These are phyloP conservation scores for Enteromius paludinosus DNA, from an alignment of 2,797 vertebrate genomes.

Conservation along the genomic window DNA sequence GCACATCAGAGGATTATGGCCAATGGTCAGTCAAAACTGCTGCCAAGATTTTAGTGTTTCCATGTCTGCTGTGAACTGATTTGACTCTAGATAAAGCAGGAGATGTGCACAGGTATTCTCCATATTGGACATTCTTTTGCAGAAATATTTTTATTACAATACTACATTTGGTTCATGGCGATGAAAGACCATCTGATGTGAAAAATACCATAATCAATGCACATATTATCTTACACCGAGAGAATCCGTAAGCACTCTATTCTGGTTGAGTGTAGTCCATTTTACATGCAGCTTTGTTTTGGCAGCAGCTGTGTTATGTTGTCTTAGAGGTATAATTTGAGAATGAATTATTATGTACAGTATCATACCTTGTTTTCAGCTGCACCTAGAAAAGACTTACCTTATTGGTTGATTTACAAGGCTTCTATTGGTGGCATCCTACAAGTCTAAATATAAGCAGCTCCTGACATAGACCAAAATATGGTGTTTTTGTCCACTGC, in stretches of 20 bases:
- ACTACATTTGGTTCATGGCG: not conserved
- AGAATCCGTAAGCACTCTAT: not conserved
- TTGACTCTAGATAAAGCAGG: constrained; percentile 44
- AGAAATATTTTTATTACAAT: constrained; percentile 33
- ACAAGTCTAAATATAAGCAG: constrained; percentile 2
- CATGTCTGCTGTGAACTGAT: constrained; percentile 25
- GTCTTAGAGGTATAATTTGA: not conserved
- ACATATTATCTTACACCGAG: not conserved
- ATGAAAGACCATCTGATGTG: not conserved
- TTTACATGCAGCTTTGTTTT: not conserved
- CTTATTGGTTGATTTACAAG: not conserved
- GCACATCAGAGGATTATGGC: constrained; percentile 36
- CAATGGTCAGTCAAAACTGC: constrained; percentile 17
- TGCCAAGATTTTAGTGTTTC: constrained; percentile 46
- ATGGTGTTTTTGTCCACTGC: not conserved
- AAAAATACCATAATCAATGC: not conserved
- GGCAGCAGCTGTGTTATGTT: not conserved
- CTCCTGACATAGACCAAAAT: not conserved
- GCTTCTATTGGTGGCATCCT: not conserved
- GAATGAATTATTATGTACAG: not conserved
- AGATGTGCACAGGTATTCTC: constrained; percentile 42
- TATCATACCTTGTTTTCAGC: not conserved
- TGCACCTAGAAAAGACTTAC: not conserved
- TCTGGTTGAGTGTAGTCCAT: not conserved
- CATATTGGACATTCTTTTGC: constrained; percentile 7